Conservation (phyloP, 1,140 invertebrate species). For the Tetraneura akinire region DNA sequence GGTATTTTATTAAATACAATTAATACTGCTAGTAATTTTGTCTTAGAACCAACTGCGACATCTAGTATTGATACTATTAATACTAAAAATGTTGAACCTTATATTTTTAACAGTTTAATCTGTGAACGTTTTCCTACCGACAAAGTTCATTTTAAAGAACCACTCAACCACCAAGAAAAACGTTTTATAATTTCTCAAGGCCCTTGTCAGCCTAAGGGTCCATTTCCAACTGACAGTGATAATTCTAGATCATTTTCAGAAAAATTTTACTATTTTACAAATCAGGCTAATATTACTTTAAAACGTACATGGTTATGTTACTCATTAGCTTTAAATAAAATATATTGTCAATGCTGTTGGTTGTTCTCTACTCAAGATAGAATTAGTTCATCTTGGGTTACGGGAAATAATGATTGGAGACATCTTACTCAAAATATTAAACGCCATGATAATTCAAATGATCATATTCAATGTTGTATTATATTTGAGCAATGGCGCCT, state of each 20-base stretch:
- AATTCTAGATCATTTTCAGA: constrained; percentile 25
- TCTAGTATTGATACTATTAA: constrained; percentile 27
- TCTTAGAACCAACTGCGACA: neutral
- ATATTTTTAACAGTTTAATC: constrained; percentile 30
- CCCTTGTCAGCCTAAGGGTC: constrained; percentile 28
- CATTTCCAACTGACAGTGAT: constrained; percentile 18
- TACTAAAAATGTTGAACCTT: constrained; percentile 24
- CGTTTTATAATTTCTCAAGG: constrained; percentile 19
- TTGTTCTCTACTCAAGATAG: constrained; percentile 31
- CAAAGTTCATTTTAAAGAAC: constrained; percentile 33
- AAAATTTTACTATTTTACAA: constrained; percentile 28
- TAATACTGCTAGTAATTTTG: constrained; percentile 15
- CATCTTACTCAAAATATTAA: constrained; percentile 29
- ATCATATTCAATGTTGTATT: constrained; percentile 24
- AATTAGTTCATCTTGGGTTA: neutral
- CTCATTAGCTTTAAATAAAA: constrained; percentile 13
- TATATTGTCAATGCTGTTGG: constrained; percentile 31
- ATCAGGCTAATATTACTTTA: constrained; percentile 31
- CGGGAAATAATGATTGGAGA: constrained; percentile 34
- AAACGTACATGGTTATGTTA: constrained; percentile 26
- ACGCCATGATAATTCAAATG: constrained; percentile 10
- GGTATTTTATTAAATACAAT: constrained; percentile 1
- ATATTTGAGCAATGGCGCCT: neutral
- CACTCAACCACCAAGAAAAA: constrained; percentile 18
- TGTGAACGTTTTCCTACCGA: constrained; percentile 21